Conservation (phyloP, 2,113 vertebrate species). For the Glaucomys volans region DNA sequence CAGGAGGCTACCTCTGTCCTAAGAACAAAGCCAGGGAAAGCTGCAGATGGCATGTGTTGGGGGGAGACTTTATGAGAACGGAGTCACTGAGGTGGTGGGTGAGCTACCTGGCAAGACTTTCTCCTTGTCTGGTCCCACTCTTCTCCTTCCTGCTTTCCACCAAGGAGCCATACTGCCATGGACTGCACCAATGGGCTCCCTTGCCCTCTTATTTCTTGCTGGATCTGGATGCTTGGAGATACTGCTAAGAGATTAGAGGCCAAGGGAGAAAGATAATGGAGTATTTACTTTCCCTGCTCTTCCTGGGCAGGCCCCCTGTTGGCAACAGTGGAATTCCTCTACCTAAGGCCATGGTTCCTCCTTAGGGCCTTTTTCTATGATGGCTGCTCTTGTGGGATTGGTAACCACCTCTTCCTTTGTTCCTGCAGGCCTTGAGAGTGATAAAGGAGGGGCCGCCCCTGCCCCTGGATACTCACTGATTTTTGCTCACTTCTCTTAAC, state of each 20-base stretch:
- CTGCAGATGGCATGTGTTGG: fast-evolving
- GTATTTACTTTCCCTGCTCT: no score
- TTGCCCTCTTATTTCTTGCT: neutral
- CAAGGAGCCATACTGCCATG: neutral
- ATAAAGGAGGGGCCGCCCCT: neutral
- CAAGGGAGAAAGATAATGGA: neutral
- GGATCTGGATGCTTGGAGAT: neutral
- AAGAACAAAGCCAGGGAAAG: neutral
- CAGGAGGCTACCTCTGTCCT: neutral
- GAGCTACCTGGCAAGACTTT: neutral
- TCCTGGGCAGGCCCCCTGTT: neutral
- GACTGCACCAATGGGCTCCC: neutral
- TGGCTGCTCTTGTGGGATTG: neutral
- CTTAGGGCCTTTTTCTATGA: neutral
- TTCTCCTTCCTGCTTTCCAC: neutral
- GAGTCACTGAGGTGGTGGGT: neutral
- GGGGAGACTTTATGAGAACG: neutral
- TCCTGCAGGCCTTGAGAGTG: neutral
- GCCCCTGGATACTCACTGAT: neutral
- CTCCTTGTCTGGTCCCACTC: neutral
- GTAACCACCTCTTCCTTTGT: neutral
- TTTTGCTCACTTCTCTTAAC: neutral
- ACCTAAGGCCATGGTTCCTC: neutral
- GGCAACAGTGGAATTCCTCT: neutral
- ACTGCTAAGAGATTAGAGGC: neutral